These are phyloP conservation scores for Troglohyphantes excavatus DNA, from an alignment of 2,888 invertebrate genomes.

Conservation along the genomic window DNA sequence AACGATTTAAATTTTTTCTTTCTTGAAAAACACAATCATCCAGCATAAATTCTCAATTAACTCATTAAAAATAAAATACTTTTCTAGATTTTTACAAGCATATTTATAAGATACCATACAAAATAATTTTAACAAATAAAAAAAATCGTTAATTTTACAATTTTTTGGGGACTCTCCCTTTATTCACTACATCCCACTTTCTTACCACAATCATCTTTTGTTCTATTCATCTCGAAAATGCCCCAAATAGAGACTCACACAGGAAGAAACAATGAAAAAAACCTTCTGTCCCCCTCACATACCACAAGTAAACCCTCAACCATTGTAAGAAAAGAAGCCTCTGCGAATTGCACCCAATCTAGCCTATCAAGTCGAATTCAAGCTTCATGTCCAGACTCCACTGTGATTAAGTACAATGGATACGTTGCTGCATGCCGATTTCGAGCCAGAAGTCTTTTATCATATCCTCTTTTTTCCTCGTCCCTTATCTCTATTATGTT, in stretches of 20 bases:
- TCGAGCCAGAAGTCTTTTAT: conserved; percentile 1
- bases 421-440: conserved; percentile 28
- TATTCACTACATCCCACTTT: too few species aligned
- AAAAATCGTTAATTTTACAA: too few species aligned
- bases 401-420: conserved; percentile 42
- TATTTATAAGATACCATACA: too few species aligned
- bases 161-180: too few species aligned
- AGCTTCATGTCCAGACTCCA: conserved; percentile 23
- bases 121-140: too few species aligned
- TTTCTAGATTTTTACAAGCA: too few species aligned
- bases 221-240: too few species aligned
- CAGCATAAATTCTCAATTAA: too few species aligned
- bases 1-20: too few species aligned
- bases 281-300: background rate
- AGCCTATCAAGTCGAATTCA: conserved; percentile 55
- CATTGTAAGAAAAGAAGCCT: conserved; percentile 1
- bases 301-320: background rate
- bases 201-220: too few species aligned
- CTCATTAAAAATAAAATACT: too few species aligned
- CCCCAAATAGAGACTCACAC: background rate
- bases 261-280: conserved; percentile 21
- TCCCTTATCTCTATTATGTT: conserved; percentile 47
- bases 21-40: too few species aligned
- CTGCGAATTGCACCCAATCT: conserved; percentile 43
- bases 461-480: conserved; percentile 11